These are phyloP conservation scores for Sebastes steindachneri DNA, from an alignment of 2,797 vertebrate species.

Conservation along the genomic window DNA sequence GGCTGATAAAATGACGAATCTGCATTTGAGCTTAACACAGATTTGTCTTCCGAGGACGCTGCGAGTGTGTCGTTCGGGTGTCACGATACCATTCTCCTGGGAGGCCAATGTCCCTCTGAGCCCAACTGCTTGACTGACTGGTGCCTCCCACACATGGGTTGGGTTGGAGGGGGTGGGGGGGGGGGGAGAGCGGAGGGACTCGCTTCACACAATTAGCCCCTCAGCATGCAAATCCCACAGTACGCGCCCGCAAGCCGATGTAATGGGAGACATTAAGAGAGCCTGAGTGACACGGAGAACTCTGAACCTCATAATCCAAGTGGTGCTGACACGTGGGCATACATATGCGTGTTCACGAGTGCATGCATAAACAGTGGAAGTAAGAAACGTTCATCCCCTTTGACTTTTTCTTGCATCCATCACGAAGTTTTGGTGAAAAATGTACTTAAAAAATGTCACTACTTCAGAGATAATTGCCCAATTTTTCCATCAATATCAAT, in stretches of 20 bases:
- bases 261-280: conserved; percentile 51
- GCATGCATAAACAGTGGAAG: background rate
- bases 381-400: background rate
- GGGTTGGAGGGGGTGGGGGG: conserved; percentile 1
- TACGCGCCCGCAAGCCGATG: conserved; percentile 19
- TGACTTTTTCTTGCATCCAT: background rate
- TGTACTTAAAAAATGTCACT: background rate
- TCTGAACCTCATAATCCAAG: conserved; percentile 35
- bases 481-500: background rate
- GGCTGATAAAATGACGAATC: conserved; percentile 73
- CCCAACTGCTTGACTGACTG: conserved; percentile 47
- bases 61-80: conserved; percentile 30
- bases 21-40: conserved; percentile 59
- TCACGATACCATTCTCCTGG: conserved; percentile 52
- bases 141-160: conserved; percentile 47
- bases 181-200: background rate
- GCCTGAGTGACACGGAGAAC: conserved; percentile 33
- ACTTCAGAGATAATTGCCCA: background rate
- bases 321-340: background rate
- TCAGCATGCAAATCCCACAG: conserved; percentile 66
- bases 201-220: conserved; percentile 57
- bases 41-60: conserved; percentile 49
- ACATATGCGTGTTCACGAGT: background rate
- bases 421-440: background rate
- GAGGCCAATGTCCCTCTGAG: conserved; percentile 43